Percentiles rank a stretch among this genome's conserved stretches.
Conservation (phyloP, 2,888 invertebrate species). For the Calameuta pallipes region DNA sequence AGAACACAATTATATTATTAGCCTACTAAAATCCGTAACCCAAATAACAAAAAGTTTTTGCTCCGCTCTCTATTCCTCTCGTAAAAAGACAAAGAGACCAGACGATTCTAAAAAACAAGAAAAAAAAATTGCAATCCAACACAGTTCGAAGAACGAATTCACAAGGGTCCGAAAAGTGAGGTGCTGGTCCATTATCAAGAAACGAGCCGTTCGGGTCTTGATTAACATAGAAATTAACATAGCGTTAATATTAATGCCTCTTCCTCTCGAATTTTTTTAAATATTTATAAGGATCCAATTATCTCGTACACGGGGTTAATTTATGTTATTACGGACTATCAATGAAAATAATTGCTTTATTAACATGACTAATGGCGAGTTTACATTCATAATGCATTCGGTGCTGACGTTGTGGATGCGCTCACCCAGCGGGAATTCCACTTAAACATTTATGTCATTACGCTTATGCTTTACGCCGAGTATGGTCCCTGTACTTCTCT, state of each 20-base stretch:
- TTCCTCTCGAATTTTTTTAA: constrained; percentile 26
- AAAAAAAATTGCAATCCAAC: too few relatives aligned
- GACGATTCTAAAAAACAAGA: too few relatives aligned
- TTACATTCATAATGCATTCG: constrained; percentile 45
- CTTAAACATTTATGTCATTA: constrained; percentile 30
- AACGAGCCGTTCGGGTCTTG: constrained; percentile 7
- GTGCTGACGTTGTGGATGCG: constrained; percentile 28
- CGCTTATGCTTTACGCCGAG: background rate
- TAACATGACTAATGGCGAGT: constrained; percentile 44
- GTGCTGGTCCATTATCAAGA: constrained; percentile 6
- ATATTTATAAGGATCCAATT: constrained; percentile 51
- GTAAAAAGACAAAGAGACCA: too few relatives aligned
- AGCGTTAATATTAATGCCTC: constrained; percentile 40
- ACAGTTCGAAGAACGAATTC: too few relatives aligned
- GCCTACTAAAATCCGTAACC: too few relatives aligned
- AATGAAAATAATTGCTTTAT: constrained; percentile 54
- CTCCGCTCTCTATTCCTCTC: too few relatives aligned
- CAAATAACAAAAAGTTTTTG: too few relatives aligned
- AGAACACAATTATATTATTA: background rate
- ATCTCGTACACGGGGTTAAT: constrained; percentile 39
- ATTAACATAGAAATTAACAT: constrained; percentile 43
- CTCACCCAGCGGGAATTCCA: constrained; percentile 16
- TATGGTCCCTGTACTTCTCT: too few relatives aligned
- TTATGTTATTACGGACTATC: constrained; percentile 47
- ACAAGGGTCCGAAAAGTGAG: background rate